Percentiles rank a stretch among this genome's conserved stretches.
These are phyloP conservation scores for Vicugna pacos DNA, from an alignment of 2,113 vertebrate species.

Conservation along the genomic window DNA sequence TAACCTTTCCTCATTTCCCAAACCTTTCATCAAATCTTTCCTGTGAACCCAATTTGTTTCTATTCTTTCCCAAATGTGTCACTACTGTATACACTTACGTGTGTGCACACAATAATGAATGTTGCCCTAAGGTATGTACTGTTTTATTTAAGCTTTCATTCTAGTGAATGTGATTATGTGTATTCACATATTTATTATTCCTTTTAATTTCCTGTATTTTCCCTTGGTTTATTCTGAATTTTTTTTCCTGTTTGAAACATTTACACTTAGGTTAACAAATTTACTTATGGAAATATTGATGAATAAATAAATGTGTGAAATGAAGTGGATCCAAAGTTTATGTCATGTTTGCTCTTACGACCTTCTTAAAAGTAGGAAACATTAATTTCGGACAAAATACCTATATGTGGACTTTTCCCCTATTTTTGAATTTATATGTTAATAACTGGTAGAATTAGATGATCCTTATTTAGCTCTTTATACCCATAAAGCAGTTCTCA, in stretches of 20 bases:
- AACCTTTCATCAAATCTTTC: not conserved
- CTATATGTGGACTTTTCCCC: not conserved
- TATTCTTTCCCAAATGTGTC: conserved; percentile 6
- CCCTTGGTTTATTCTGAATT: conserved; percentile 38
- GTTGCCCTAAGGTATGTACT: not conserved
- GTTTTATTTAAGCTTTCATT: conserved; percentile 24
- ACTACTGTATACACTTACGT: not conserved
- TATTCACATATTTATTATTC: not conserved
- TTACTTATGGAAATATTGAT: conserved; percentile 77
- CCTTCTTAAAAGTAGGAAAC: conserved; percentile 74
- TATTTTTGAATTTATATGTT: conserved; percentile 68
- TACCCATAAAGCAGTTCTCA: conserved; percentile 77
- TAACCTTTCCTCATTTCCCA: conserved; percentile 26
- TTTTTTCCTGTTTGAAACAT: conserved; percentile 54
- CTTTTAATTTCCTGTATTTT: conserved; percentile 16
- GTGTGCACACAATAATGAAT: not conserved
- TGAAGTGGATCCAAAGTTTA: conserved; percentile 67
- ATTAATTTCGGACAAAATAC: conserved; percentile 73
- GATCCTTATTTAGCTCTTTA: conserved; percentile 77
- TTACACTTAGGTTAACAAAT: conserved; percentile 66
- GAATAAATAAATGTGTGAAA: conserved; percentile 67
- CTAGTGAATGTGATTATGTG: not conserved
- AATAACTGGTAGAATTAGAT: conserved; percentile 67
- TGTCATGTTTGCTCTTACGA: conserved; percentile 59
- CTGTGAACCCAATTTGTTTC: conserved; percentile 25